Conservation (phyloP, 2,888 invertebrate species). For the Harpagoxenus sublaevis region DNA sequence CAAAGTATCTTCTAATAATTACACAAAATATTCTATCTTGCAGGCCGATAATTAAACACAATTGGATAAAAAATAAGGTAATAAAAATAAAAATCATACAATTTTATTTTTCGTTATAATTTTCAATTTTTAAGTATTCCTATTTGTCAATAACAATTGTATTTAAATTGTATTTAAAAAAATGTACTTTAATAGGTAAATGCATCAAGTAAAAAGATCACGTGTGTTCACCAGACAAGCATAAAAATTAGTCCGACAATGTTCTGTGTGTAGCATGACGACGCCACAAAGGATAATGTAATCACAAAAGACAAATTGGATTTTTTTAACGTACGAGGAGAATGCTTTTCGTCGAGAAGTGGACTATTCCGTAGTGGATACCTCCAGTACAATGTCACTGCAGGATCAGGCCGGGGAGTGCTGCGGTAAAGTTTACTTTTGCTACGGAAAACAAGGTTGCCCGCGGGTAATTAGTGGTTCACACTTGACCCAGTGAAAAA, state of each 20-base stretch:
- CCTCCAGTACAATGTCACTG: conserved; percentile 16
- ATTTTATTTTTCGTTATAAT: background rate
- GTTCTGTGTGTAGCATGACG: background rate
- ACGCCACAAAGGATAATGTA: conserved; percentile 30
- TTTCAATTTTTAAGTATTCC: background rate
- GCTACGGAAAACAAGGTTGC: conserved; percentile 51
- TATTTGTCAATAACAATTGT: background rate
- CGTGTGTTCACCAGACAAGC: background rate
- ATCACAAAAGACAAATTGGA: conserved; percentile 31
- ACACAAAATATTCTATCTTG: background rate
- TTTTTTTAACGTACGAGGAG: conserved; percentile 30
- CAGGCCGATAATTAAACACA: background rate
- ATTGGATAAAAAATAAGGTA: background rate
- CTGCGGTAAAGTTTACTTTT: conserved; percentile 43
- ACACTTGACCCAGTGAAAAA: conserved; percentile 79
- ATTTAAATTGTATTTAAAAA: background rate
- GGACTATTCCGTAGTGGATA: conserved; percentile 32
- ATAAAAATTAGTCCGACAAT: conserved; percentile 17
- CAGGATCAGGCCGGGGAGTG: background rate
- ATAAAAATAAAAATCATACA: background rate
- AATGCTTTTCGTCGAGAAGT: conserved; percentile 26
- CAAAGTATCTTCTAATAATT: background rate
- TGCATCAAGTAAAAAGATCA: conserved; percentile 18
- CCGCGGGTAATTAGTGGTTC: conserved; percentile 78
- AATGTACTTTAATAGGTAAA: background rate